phyloP scores from a whole-genome alignment of 2,797 vertebrate species.

The Halcyon chelicuti region DNA sequence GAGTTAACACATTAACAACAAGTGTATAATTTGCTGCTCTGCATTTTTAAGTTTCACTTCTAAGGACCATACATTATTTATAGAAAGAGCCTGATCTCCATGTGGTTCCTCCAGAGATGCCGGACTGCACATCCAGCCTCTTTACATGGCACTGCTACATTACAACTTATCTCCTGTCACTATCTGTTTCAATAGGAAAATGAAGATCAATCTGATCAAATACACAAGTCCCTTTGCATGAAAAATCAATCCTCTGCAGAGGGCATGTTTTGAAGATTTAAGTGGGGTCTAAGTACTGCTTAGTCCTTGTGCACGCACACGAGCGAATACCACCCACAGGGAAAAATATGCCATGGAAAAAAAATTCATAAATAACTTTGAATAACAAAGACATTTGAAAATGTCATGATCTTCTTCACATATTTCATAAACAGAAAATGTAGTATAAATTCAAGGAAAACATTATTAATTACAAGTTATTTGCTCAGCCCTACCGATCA shows the following conservation, averaged over 20 bases:
- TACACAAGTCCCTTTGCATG: not conserved
- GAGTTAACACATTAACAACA: not conserved
- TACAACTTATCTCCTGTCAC: not conserved
- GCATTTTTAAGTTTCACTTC: not conserved
- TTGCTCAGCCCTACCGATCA: slow-evolving; percentile 39
- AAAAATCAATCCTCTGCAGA: slow-evolving; percentile 46
- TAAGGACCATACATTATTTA: not conserved
- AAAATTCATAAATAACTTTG: slow-evolving; percentile 45
- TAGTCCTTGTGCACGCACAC: slow-evolving; percentile 21
- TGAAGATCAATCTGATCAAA: slow-evolving; percentile 37
- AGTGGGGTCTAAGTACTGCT: slow-evolving; percentile 33
- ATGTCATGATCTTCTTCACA: slow-evolving; percentile 54
- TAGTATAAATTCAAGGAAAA: slow-evolving; percentile 50
- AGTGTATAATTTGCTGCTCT: not conserved
- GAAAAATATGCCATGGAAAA: slow-evolving; percentile 53
- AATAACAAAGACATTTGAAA: slow-evolving; percentile 60
- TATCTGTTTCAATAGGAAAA: slow-evolving; percentile 23
- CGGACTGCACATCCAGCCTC: fast-evolving
- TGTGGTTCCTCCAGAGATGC: not conserved
- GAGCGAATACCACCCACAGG: slow-evolving; percentile 43
- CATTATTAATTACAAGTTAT: slow-evolving; percentile 61
- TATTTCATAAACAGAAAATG: slow-evolving; percentile 53
- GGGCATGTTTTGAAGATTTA: slow-evolving; percentile 45
- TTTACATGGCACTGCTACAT: not conserved
- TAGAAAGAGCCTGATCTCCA: not conserved